These are phyloP conservation scores for Drosophila micromelanica DNA, from an alignment of 1,140 invertebrate genomes.

Conservation along the genomic window DNA sequence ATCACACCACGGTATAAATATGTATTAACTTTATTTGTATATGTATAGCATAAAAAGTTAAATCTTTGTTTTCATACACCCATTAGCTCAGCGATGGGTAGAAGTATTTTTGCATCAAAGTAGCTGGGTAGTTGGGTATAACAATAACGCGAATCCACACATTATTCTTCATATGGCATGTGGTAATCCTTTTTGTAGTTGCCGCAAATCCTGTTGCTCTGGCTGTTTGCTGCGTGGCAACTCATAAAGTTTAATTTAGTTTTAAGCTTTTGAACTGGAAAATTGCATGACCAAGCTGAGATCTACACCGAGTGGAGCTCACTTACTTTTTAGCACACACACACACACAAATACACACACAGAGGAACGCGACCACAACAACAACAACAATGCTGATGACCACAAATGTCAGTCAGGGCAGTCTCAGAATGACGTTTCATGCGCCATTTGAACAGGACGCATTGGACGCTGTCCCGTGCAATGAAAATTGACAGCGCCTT, in stretches of 20 bases:
- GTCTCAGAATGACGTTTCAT: slow-evolving; percentile 51
- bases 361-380: slow-evolving; percentile 13
- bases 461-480: slow-evolving; percentile 24
- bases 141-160: slow-evolving; percentile 39
- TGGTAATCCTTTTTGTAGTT: slow-evolving; percentile 79
- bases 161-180: slow-evolving; percentile 75
- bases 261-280: slow-evolving; percentile 83
- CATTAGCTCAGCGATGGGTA: background rate
- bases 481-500: slow-evolving; percentile 57
- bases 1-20: too few species aligned
- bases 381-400: slow-evolving; percentile 27
- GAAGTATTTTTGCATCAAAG: background rate
- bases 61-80: slow-evolving; percentile 2
- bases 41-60: background rate
- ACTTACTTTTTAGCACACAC: slow-evolving; percentile 55
- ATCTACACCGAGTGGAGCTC: slow-evolving; percentile 43
- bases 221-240: slow-evolving; percentile 53
- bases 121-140: slow-evolving; percentile 15
- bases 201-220: slow-evolving; percentile 70
- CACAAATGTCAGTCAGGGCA: slow-evolving; percentile 54
- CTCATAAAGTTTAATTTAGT: slow-evolving; percentile 83
- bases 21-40: background rate
- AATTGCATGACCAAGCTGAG: slow-evolving; percentile 68
- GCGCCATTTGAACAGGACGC: slow-evolving; percentile 51
- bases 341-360: slow-evolving; percentile 9